These are phyloP conservation scores for Periplaneta americana DNA, from an alignment of 1,140 invertebrate species.

Conservation along the genomic window DNA sequence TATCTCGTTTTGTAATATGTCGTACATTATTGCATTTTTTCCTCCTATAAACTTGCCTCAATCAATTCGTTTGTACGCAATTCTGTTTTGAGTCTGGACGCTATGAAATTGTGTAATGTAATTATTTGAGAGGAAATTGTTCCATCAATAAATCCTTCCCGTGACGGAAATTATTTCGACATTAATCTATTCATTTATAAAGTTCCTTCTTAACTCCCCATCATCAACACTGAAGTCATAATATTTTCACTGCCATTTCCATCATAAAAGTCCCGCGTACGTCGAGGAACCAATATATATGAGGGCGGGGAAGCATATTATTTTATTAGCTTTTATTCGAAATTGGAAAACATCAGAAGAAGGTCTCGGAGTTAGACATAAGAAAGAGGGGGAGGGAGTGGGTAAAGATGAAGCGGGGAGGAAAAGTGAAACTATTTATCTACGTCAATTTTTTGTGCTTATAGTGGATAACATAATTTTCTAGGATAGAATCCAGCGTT, in stretches of 20 bases:
- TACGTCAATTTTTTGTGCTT: neutral
- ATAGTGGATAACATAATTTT: neutral
- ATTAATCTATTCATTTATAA: neutral
- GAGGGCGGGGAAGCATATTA: neutral
- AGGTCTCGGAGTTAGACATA: neutral
- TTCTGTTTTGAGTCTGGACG: no score
- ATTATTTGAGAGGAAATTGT: neutral
- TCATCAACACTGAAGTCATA: neutral
- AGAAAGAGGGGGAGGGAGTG: no score
- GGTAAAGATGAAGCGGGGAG: neutral
- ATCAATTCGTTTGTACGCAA: no score
- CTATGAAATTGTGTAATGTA: no score
- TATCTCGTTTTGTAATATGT: no score
- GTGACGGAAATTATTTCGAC: neutral
- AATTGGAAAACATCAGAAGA: neutral
- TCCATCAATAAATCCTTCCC: neutral
- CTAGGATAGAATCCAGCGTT: neutral
- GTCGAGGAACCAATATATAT: neutral
- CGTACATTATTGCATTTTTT: no score
- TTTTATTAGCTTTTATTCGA: neutral
- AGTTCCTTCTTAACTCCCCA: neutral
- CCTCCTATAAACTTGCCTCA: no score
- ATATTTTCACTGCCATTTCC: neutral
- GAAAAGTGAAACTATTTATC: neutral
- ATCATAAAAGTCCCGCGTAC: neutral